phyloP scores from a whole-genome alignment of 1,140 invertebrate genomes.

The Camponotus floridanus region DNA sequence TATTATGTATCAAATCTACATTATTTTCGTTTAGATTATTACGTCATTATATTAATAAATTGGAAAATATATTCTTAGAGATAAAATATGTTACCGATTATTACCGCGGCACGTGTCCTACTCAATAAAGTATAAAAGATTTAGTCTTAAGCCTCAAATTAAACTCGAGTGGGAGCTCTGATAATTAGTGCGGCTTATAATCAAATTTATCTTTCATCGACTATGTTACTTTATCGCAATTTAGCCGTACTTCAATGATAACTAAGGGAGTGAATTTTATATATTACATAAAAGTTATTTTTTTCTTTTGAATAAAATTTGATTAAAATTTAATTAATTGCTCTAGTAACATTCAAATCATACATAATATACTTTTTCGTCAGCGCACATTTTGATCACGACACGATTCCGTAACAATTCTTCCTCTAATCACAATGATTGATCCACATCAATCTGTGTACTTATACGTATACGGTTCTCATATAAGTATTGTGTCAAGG shows the following conservation, averaged over 20 bases:
- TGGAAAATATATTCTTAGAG: not conserved
- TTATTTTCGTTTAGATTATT: not conserved
- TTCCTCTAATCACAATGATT: not conserved
- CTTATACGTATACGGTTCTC: not conserved
- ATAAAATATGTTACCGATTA: not conserved
- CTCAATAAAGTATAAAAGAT: constrained; percentile 10
- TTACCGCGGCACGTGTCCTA: not conserved
- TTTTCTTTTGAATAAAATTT: not conserved
- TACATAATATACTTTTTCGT: not conserved
- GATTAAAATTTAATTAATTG: not conserved
- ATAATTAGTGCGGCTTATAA: not conserved
- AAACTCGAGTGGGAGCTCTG: not conserved
- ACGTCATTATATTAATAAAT: not conserved
- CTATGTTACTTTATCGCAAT: not conserved
- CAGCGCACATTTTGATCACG: not conserved
- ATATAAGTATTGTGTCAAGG: not conserved
- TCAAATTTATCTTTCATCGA: constrained; percentile 1
- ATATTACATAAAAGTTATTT: not conserved
- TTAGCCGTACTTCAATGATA: not conserved
- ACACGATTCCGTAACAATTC: not conserved
- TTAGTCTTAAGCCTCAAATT: constrained; percentile 7
- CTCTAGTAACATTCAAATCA: not conserved
- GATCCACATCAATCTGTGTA: not conserved
- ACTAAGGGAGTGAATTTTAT: not conserved
- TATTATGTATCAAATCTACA: not conserved